Conservation (phyloP, 2,888 invertebrate genomes). For the Colostygia pectinataria region DNA sequence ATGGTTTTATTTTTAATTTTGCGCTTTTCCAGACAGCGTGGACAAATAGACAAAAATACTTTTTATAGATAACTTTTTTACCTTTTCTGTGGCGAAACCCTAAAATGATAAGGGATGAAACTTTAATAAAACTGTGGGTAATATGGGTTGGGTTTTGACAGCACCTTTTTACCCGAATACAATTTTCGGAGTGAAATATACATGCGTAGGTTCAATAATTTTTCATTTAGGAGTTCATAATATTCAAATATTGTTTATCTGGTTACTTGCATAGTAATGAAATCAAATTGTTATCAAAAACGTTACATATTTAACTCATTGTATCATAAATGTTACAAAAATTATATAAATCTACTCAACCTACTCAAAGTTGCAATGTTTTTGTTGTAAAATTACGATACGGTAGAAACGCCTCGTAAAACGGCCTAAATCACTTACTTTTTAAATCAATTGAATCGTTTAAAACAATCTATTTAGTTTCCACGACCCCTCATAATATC, state of each 20-base stretch:
- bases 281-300: too few species aligned
- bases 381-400: too few species aligned
- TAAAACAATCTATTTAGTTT: conserved; percentile 16
- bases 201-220: background rate
- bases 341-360: too few species aligned
- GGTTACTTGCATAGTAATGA: background rate
- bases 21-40: too few species aligned
- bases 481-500: conserved; percentile 8
- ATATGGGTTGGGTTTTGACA: conserved; percentile 15
- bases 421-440: too few species aligned
- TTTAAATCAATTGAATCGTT: too few species aligned
- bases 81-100: background rate
- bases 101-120: conserved; percentile 2
- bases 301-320: too few species aligned
- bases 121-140: conserved; percentile 7
- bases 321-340: too few species aligned
- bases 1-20: too few species aligned
- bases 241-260: background rate
- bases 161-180: conserved; percentile 1
- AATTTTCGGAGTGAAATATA: conserved; percentile 6
- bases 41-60: too few species aligned
- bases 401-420: too few species aligned
- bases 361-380: too few species aligned
- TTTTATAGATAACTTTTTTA: background rate
- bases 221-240: background rate